Evolutionary conservation across 2,888 invertebrate genomes (phyloP), one percentile per base, ranked within the genome.

Genomic region (Lottia gigantea): DNA sequence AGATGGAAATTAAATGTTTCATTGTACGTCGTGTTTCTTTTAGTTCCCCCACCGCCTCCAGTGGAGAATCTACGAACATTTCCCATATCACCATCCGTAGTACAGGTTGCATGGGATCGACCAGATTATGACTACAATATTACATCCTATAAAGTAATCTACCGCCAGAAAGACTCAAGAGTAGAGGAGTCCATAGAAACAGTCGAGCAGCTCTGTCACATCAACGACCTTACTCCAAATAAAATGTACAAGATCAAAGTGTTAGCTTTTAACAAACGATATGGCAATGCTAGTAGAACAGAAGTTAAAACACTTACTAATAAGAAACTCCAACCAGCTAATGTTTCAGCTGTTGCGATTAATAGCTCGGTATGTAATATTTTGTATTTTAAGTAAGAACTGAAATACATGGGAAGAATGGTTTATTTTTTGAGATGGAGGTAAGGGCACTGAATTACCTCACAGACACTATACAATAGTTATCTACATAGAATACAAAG

Each of bases 51-150:
- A 1, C 73, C 74, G n/a, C 73, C 74, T 7, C 67, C 73, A 14
- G 69, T 74, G 0, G 64, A 68, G 19, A 73, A 76, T 64, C 62
- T 76, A 15, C 73, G 69, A 19, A 68, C 74, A 8, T 61, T 76
- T 8, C 67, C 76, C 4, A 49, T 76, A 40, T 76, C 76, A 16
- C 76, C 76, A 6, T 46, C 68, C 12, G 64, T 64, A 31, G 71
- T 76, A 0, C 68, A 71, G 4, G 74, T 76, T 19, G 19, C 47
- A 1, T 80, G 78, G 77, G 64, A 74, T 12, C 66, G 67, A 25
- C 77, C 78, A 0, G 67, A 76, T n/a, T 76, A 76, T 46, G 65
- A 68, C 25, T 76, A 76, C 65, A 61, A 70, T 14, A 73, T 80
- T 12, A 67, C 47, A 6, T 70, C 40, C 15, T 76, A 78, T 66